Conservation (phyloP, 2,113 vertebrate genomes). For the Rousettus leschenaultii region DNA sequence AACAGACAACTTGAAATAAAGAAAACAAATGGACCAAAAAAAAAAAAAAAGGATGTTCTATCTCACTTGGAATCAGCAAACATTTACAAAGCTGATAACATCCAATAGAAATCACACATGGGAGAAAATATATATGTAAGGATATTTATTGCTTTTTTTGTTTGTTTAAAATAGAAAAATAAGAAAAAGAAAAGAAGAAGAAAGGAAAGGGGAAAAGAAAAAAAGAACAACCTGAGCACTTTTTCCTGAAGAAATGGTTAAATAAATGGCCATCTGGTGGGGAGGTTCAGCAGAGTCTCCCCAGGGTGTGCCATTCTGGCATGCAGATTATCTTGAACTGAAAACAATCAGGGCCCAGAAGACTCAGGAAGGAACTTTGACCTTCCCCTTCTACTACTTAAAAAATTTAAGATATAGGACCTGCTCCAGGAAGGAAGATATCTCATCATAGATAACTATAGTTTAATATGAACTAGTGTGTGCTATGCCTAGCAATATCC, state of each 20-base stretch:
- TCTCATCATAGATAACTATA: neutral
- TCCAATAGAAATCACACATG: neutral
- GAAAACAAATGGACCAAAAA: neutral
- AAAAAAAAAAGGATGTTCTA: neutral
- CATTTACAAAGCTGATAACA: neutral
- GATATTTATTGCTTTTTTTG: neutral
- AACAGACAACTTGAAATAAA: neutral
- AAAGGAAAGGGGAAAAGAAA: neutral
- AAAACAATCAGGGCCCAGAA: neutral
- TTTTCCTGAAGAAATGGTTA: neutral
- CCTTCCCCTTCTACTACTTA: neutral
- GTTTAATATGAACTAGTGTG: neutral
- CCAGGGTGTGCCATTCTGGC: neutral
- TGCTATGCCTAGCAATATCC: neutral
- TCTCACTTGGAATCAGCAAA: neutral
- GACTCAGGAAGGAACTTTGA: neutral
- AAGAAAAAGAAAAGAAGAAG: neutral
- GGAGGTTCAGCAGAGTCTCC: neutral
- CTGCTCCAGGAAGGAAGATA: too few relatives aligned
- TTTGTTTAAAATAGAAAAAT: neutral
- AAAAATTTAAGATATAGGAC: neutral
- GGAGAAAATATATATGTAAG: neutral
- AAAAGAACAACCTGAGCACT: neutral
- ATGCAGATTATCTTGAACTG: neutral
- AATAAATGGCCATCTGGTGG: neutral